These are phyloP conservation scores for Drosophila flavopinicola DNA, from an alignment of 2,888 invertebrate species.

Conservation along the genomic window DNA sequence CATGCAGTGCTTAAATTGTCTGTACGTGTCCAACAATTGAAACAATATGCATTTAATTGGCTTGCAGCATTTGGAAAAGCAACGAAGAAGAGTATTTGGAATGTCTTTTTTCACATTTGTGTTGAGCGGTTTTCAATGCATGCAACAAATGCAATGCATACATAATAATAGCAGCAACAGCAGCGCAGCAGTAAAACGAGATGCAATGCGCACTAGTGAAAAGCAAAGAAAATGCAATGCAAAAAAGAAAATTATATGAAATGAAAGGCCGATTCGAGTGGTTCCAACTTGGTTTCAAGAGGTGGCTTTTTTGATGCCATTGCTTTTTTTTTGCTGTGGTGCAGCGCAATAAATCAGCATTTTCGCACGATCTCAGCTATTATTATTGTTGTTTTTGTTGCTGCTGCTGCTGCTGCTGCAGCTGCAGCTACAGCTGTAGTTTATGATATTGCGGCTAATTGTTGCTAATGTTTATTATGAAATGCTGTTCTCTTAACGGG, in stretches of 20 bases:
- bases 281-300: slow-evolving; percentile 6
- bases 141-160: too few relatives aligned
- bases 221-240: background rate
- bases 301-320: slow-evolving; percentile 6
- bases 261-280: slow-evolving; percentile 24
- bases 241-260: slow-evolving; percentile 10
- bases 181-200: slow-evolving; percentile 5
- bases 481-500: slow-evolving; percentile 39
- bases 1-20: slow-evolving; percentile 17
- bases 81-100: background rate
- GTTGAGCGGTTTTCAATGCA: background rate
- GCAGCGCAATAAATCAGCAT: slow-evolving; percentile 36
- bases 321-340: slow-evolving; percentile 1
- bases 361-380: slow-evolving; percentile 46
- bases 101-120: slow-evolving; percentile 13
- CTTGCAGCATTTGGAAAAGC: background rate
- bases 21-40: slow-evolving; percentile 17
- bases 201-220: too few relatives aligned
- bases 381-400: slow-evolving; percentile 15
- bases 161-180: background rate
- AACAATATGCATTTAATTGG: slow-evolving; percentile 15
- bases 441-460: slow-evolving; percentile 51
- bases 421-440: slow-evolving; percentile 25
- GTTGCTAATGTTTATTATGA: slow-evolving; percentile 35
- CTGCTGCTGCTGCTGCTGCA: slow-evolving; percentile 2